Conservation (phyloP, 92 coral and sea anemone genomes). For the Zoanthus solanderi region DNA sequence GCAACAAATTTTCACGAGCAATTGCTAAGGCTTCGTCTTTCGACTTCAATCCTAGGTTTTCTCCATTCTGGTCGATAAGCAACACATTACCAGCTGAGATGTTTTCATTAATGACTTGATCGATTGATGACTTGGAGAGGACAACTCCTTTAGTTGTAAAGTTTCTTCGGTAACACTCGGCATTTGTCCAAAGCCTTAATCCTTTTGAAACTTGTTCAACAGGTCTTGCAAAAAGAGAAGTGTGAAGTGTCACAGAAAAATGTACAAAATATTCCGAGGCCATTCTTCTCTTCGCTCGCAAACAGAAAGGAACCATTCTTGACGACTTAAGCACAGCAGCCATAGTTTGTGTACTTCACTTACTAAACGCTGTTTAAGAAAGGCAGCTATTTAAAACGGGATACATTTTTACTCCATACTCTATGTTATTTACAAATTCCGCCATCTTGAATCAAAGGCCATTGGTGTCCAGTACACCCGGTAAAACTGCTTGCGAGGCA, state of each 20-base stretch:
- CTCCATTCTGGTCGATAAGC: conserved; percentile 62
- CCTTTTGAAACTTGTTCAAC: background rate
- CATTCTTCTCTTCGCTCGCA: background rate
- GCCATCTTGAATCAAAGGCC: background rate
- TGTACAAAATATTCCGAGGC: background rate
- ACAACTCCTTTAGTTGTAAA: background rate
- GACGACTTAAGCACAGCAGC: conserved; percentile 8
- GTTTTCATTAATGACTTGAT: conserved; percentile 15
- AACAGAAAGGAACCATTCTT: background rate
- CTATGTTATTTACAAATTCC: background rate
- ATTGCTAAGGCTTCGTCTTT: conserved; percentile 51
- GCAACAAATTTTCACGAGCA: conserved; percentile 56
- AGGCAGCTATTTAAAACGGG: background rate
- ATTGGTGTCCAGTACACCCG: background rate
- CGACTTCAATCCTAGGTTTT: conserved; percentile 54
- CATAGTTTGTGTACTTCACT: background rate
- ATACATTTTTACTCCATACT: background rate
- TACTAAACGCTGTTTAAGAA: background rate
- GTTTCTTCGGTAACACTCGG: background rate
- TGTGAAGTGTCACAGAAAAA: background rate
- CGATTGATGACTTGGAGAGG: background rate
- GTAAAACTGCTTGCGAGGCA: background rate
- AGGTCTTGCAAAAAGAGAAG: background rate
- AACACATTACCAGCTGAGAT: conserved; percentile 37
- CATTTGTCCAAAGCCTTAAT: background rate